These are phyloP conservation scores for Lepidocyrtoides sp. DNA, from an alignment of 2,888 invertebrate genomes.

Conservation along the genomic window DNA sequence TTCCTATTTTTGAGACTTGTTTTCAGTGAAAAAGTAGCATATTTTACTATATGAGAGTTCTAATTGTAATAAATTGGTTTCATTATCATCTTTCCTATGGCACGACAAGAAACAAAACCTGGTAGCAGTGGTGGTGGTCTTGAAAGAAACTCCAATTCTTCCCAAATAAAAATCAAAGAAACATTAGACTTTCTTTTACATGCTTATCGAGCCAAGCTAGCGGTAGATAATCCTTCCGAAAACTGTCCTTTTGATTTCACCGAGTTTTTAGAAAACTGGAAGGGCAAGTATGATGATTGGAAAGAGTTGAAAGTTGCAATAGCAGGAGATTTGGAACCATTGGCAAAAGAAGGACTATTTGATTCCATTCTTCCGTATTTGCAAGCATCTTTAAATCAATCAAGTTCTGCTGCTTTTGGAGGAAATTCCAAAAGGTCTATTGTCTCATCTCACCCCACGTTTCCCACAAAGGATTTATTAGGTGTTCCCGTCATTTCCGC, in stretches of 20 bases:
- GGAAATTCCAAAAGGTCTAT: constrained; percentile 47
- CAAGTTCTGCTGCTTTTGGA: not conserved
- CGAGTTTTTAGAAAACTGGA: constrained; percentile 81
- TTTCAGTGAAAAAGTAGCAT: too few relatives aligned
- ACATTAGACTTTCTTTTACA: constrained; percentile 83
- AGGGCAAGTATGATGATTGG: constrained; percentile 74
- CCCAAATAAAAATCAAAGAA: too few relatives aligned
- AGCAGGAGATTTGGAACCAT: constrained; percentile 74
- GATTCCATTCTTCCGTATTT: constrained; percentile 84
- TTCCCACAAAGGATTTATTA: not conserved
- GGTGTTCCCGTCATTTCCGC: constrained; percentile 64
- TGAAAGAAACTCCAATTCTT: constrained; percentile 42
- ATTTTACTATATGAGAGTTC: too few relatives aligned
- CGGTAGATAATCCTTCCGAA: constrained; percentile 79
- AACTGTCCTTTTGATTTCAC: constrained; percentile 84
- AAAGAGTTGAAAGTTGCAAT: constrained; percentile 73
- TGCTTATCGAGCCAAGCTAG: constrained; percentile 83
- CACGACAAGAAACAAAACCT: constrained; percentile 34
- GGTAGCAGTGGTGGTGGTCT: too few relatives aligned
- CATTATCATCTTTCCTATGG: too few relatives aligned
- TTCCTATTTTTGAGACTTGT: too few relatives aligned
- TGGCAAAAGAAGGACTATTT: constrained; percentile 83
- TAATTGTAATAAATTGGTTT: too few relatives aligned
- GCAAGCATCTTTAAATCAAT: constrained; percentile 76
- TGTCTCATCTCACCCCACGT: not conserved